Evolutionary conservation across 2,888 invertebrate genomes (phyloP).

Genomic region (Cheilosia vulpina): DNA sequence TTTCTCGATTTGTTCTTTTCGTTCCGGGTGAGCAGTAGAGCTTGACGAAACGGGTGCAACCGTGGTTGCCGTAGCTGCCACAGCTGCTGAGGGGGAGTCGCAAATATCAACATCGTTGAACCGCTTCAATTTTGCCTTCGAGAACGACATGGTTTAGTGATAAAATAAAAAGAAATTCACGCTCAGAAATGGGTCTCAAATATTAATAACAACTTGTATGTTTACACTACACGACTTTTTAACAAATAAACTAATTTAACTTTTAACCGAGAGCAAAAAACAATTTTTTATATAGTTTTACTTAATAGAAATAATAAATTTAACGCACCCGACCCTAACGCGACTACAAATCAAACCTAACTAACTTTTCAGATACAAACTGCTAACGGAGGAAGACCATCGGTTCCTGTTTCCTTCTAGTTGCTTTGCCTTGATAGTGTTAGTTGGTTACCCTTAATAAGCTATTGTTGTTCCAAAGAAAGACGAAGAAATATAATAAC

Average conservation of each 20-base stretch:
- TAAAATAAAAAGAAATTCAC: neutral
- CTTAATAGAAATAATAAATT: constrained; percentile 39
- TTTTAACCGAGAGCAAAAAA: constrained; percentile 16
- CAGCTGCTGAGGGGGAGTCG: constrained; percentile 78
- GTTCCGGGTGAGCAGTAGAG: constrained; percentile 78
- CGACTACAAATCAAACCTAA: constrained; percentile 72
- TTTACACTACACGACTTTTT: neutral
- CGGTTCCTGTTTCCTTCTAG: constrained; percentile 16
- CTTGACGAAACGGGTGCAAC: constrained; percentile 71
- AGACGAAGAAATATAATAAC: constrained; percentile 42
- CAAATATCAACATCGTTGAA: constrained; percentile 83
- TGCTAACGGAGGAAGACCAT: constrained; percentile 14
- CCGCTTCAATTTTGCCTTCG: constrained; percentile 83
- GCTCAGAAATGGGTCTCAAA: neutral
- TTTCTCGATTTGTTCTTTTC: constrained; percentile 83
- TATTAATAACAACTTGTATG: constrained; percentile 8
- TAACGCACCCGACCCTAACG: constrained; percentile 55
- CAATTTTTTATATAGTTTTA: constrained; percentile 12
- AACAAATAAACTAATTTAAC: constrained; percentile 4
- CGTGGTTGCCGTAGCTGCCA: constrained; percentile 68
- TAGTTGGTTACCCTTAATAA: constrained; percentile 30
- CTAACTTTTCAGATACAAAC: constrained; percentile 44
- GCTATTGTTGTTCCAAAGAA: constrained; percentile 19
- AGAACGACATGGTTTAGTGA: constrained; percentile 80
- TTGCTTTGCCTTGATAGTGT: constrained; percentile 38